phyloP scores from a whole-genome alignment of 2,113 vertebrate genomes.

The Cisticola juncidis region DNA sequence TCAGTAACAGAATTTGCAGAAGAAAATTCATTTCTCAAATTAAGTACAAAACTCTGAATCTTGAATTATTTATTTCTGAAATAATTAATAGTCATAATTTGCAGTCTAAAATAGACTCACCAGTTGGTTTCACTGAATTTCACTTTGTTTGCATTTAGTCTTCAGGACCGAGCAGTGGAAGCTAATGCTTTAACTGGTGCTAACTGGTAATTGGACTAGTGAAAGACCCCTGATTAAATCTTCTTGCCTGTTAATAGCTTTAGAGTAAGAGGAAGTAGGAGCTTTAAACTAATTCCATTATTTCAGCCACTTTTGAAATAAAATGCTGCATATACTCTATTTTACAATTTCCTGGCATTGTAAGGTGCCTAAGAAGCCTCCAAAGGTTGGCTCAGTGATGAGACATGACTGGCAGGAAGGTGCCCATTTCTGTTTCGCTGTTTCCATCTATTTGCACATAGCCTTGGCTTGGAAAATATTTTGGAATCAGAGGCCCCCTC shows the following conservation, averaged over 20 bases:
- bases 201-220: background rate
- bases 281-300: background rate
- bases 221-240: background rate
- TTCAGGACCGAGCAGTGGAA: background rate
- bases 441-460: background rate
- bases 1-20: background rate
- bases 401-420: background rate
- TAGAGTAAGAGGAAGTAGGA: background rate
- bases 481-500: background rate
- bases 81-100: background rate
- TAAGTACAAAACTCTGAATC: background rate
- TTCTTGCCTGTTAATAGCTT: background rate
- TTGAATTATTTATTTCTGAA: background rate
- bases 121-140: background rate
- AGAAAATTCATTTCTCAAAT: background rate
- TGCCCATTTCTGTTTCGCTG: accelerated
- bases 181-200: background rate
- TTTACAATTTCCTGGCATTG: background rate
- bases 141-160: background rate
- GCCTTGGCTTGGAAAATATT: background rate
- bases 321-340: background rate
- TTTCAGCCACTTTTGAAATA: background rate
- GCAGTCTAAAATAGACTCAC: background rate
- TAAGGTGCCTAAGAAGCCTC: background rate
- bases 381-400: background rate